A percentile compares a stretch with the other conserved stretches of the same genome.
Evolutionary conservation across 2,797 vertebrate genomes (phyloP).

Genomic region (Menidia menidia): DNA sequence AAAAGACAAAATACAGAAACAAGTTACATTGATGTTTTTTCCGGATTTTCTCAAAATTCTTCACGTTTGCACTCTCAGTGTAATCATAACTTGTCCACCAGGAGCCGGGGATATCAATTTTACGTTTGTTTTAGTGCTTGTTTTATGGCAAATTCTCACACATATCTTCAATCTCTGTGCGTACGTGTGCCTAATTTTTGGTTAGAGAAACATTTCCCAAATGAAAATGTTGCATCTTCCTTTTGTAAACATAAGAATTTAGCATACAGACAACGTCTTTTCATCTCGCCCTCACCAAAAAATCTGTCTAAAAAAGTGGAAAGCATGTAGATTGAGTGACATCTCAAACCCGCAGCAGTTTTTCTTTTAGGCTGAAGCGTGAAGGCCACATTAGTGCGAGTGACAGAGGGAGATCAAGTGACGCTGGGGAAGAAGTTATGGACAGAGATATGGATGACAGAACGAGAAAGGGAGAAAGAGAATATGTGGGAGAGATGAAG

Average conservation of each 20-base stretch:
- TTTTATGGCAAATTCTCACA: neutral
- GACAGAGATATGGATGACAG: constrained; percentile 21
- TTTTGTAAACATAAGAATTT: neutral
- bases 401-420: constrained; percentile 56
- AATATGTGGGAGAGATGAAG: constrained; percentile 13
- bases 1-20: neutral
- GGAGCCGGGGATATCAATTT: neutral
- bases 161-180: neutral
- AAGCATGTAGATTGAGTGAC: constrained; percentile 39
- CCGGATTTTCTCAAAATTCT: neutral
- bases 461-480: constrained; percentile 22
- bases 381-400: constrained; percentile 35
- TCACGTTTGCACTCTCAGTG: constrained; percentile 2
- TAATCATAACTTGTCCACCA: constrained; percentile 1
- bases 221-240: constrained; percentile 6
- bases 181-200: neutral
- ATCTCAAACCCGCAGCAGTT: neutral
- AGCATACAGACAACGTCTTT: neutral
- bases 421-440: constrained; percentile 36
- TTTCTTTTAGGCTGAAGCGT: constrained; percentile 2
- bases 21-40: neutral
- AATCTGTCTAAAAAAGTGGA: constrained; percentile 10
- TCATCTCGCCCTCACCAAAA: constrained; percentile 27
- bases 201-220: neutral
- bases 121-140: neutral